Evolutionary conservation across 2,113 vertebrate species (phyloP), one percentile per base, ranked within the genome.

Genomic region (Glaucidium brasilianum): DNA sequence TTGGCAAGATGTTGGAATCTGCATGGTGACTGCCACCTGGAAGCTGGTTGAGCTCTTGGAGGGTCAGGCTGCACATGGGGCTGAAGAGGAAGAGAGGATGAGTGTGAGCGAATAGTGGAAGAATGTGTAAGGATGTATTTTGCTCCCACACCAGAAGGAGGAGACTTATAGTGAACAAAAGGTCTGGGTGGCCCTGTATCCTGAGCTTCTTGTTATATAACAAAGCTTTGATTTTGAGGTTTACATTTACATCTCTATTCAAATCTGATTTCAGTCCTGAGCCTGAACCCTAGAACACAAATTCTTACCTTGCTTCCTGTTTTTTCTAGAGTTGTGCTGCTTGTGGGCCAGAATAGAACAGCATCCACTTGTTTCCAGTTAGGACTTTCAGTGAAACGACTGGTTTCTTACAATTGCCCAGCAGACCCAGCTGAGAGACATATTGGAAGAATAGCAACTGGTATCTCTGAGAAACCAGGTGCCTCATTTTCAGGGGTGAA

Each of bases 321-420:
- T 82, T 52, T 62, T 88, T 67, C 84, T 92, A 43, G 79, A 95
- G 90, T 85, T 94, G 94, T 95, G 89, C 89, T 98, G 84, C 56
- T 95, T 97, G 92, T 84, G 27, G 41, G n/a, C 29, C 37, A 12
- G 37, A 74, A 27, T 7, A 30, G 47, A n/a, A 43, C 8, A 37
- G 11, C 15, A 30, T 41, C 66, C 16, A 9, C 55, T 76, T 92
- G 25, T 35, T 85, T 34, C 41, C 17, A 62, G 10, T 73, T n/a
- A 53, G 64, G 15, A 60, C 15, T 77, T 76, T 22, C 45, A 86
- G 15, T 41, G 22, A 45, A 79, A 52, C 41, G 20, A 17, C 3
- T 66, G 23, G 29, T 84, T 87, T 77, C 50, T 62, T 41, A 73
- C 23, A 83, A 5, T 18, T 72, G 22, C 52, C 37, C 13, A 35